Conservation (phyloP, 2,888 invertebrate genomes). For the Geophilus truncorum region DNA sequence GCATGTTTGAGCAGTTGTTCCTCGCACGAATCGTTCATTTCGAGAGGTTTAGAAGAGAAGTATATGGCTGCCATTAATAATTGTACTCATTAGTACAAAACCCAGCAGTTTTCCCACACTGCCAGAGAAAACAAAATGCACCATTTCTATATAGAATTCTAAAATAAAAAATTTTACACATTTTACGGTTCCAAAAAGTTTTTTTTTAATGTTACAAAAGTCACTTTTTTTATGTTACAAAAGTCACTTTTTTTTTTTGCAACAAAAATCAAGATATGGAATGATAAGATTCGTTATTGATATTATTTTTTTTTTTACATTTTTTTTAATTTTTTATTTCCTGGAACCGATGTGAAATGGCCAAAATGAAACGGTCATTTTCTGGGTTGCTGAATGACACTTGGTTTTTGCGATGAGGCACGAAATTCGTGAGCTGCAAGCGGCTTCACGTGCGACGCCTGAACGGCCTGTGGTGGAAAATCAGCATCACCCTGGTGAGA, state of each 20-base stretch:
- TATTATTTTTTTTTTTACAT: background rate
- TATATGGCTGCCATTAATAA: background rate
- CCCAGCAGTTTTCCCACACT: slow-evolving; percentile 10
- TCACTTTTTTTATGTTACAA: background rate
- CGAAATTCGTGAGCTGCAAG: slow-evolving; percentile 61
- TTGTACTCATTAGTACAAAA: background rate
- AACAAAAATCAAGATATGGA: background rate
- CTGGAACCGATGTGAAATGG: background rate
- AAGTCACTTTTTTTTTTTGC: background rate
- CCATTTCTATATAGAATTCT: too few relatives aligned
- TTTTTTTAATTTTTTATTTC: too few relatives aligned
- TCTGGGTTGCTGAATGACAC: slow-evolving; percentile 79
- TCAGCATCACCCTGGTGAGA: slow-evolving; percentile 65
- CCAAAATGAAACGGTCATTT: slow-evolving; percentile 62
- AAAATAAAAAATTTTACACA: background rate
- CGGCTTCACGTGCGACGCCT: slow-evolving; percentile 72
- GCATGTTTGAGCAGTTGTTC: background rate
- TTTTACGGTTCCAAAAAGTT: background rate
- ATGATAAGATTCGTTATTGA: background rate
- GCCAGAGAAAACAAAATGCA: slow-evolving; percentile 1
- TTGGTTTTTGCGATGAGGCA: slow-evolving; percentile 56
- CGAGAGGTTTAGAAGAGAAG: background rate
- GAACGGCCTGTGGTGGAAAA: slow-evolving; percentile 82
- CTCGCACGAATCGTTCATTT: background rate
- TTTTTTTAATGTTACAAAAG: background rate